These are phyloP conservation scores for Planococcus citri DNA, from an alignment of 1,140 invertebrate genomes.

Conservation along the genomic window DNA sequence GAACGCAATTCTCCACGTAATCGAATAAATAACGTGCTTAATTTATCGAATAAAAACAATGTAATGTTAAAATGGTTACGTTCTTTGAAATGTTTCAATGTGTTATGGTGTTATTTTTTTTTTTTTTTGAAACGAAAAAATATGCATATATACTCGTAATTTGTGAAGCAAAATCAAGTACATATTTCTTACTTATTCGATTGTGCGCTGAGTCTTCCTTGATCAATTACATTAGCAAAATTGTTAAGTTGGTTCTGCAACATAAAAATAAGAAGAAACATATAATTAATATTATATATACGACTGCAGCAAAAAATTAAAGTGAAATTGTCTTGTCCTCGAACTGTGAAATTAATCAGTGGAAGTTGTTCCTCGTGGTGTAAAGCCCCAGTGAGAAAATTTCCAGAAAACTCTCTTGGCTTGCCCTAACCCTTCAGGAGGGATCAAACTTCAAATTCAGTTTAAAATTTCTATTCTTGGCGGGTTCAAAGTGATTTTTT, in stretches of 20 bases:
- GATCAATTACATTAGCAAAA: not conserved
- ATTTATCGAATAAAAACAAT: not conserved
- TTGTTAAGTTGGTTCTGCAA: not conserved
- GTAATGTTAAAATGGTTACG: not conserved
- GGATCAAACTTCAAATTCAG: too few species aligned
- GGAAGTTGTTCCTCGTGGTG: too few species aligned
- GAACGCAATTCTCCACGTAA: not conserved
- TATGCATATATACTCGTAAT: not conserved
- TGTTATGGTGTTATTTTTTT: not conserved
- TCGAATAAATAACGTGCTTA: not conserved
- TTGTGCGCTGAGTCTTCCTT: not conserved
- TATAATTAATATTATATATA: not conserved
- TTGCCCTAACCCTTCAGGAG: too few species aligned
- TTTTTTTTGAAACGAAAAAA: not conserved
- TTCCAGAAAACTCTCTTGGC: too few species aligned
- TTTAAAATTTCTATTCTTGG: too few species aligned
- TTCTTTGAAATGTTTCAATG: not conserved
- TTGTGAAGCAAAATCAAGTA: not conserved
- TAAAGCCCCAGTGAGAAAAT: too few species aligned
- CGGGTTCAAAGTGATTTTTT: too few species aligned
- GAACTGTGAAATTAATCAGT: too few species aligned
- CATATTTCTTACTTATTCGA: not conserved
- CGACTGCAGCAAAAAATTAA: not conserved
- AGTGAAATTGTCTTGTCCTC: too few species aligned
- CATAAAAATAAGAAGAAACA: not conserved